These are phyloP conservation scores for Actinia tenebrosa DNA, from an alignment of 64 coral and sea anemone species.

Conservation along the genomic window DNA sequence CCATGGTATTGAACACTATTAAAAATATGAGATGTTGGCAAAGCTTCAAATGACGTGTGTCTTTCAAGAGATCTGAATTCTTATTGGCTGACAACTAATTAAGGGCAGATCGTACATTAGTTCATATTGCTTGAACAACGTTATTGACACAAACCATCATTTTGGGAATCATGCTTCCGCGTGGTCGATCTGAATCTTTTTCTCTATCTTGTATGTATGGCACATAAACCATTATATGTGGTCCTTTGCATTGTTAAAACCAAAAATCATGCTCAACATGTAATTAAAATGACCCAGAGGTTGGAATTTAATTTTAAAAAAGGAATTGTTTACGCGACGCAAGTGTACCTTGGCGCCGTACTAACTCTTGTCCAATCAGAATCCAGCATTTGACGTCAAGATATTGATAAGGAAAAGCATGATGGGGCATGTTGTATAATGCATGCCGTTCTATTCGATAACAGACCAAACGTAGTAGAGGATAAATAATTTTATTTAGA, in stretches of 20 bases:
- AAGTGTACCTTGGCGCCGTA: background rate
- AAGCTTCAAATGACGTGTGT: background rate
- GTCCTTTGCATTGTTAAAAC: background rate
- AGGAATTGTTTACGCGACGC: background rate
- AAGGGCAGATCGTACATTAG: background rate
- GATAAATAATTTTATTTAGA: background rate
- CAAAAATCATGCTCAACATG: background rate
- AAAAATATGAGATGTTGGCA: background rate
- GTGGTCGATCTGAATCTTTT: no score
- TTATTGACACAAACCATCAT: background rate
- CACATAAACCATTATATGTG: no score
- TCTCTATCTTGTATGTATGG: no score
- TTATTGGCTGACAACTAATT: background rate
- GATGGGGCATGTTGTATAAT: background rate
- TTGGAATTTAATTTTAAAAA: background rate
- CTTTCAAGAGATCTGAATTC: background rate
- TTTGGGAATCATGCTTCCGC: background rate
- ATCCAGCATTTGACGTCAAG: background rate
- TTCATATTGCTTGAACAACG: background rate
- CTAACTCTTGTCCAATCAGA: background rate
- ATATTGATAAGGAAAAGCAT: background rate
- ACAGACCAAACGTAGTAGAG: background rate
- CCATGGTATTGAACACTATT: background rate
- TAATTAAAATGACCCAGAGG: background rate
- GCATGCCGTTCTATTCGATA: background rate